Percentiles rank a stretch among this genome's conserved stretches.
These are phyloP conservation scores for Andrena bicolor DNA, from an alignment of 2,888 invertebrate species.

Conservation along the genomic window DNA sequence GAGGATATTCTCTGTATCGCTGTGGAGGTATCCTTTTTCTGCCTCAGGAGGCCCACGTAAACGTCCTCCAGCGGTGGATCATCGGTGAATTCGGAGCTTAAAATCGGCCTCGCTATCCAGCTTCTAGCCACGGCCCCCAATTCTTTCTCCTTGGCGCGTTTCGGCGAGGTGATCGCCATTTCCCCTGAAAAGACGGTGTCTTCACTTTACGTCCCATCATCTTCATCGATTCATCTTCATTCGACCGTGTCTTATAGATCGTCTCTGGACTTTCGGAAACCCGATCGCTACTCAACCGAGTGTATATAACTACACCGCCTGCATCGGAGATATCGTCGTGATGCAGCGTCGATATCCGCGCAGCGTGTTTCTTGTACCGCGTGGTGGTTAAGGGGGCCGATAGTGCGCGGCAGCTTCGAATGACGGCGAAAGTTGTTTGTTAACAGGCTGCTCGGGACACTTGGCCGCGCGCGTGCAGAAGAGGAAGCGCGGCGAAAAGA, in stretches of 20 bases:
- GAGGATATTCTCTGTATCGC: slow-evolving; percentile 88
- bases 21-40: slow-evolving; percentile 88
- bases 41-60: slow-evolving; percentile 87
- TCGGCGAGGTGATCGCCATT: slow-evolving; percentile 59
- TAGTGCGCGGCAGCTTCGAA: background rate
- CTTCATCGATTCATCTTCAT: slow-evolving; percentile 15
- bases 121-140: slow-evolving; percentile 54
- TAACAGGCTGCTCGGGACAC: background rate
- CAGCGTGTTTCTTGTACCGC: no score
- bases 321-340: no score
- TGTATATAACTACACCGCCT: no score
- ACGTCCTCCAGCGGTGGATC: slow-evolving; percentile 86
- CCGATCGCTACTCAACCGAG: no score
- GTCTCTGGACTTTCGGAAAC: no score
- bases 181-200: slow-evolving; percentile 77
- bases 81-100: slow-evolving; percentile 86
- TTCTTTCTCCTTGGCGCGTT: slow-evolving; percentile 53
- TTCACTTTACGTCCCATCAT: slow-evolving; percentile 68
- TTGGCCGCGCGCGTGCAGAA: background rate
- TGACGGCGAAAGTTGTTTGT: slow-evolving; percentile 11
- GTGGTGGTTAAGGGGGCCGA: background rate
- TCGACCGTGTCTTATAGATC: no score
- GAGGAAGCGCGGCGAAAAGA: slow-evolving; percentile 7
- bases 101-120: slow-evolving; percentile 84
- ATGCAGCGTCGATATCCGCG: no score